Conservation (phyloP, 1,140 invertebrate species). For the Spodoptera litura region DNA sequence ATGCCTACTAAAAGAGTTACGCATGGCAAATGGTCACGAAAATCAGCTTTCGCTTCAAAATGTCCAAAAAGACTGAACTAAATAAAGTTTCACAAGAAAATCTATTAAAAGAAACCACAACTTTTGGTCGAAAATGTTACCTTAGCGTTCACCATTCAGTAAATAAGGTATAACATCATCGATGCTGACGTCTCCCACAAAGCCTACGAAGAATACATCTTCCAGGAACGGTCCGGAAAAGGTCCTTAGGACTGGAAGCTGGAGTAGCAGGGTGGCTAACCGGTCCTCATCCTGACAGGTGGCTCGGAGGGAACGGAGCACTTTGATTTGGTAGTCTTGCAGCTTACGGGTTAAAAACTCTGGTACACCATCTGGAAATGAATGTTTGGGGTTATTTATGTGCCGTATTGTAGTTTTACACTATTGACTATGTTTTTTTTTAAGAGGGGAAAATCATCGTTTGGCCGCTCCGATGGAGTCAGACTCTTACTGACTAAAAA, state of each 20-base stretch:
- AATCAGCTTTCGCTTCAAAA: too few species aligned
- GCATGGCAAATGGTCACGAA: too few species aligned
- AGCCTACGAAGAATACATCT: slow-evolving; percentile 96
- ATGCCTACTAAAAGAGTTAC: too few species aligned
- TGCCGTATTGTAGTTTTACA: too few species aligned
- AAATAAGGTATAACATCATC: slow-evolving; percentile 97
- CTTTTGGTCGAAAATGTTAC: neutral
- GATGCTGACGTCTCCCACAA: slow-evolving; percentile 96
- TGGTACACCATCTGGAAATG: slow-evolving; percentile 67
- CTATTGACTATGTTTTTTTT: too few species aligned
- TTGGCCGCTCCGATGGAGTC: too few species aligned
- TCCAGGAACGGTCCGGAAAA: slow-evolving; percentile 94
- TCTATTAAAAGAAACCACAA: too few species aligned
- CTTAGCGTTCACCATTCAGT: slow-evolving; percentile 84
- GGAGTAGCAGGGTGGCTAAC: slow-evolving; percentile 86
- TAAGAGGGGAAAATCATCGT: too few species aligned
- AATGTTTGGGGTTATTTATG: neutral
- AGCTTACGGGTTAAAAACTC: slow-evolving; percentile 72
- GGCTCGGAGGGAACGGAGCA: slow-evolving; percentile 66
- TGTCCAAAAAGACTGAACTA: too few species aligned
- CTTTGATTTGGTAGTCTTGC: slow-evolving; percentile 64
- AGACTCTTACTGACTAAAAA: too few species aligned
- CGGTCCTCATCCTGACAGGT: slow-evolving; percentile 61
- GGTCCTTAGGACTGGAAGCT: slow-evolving; percentile 92
- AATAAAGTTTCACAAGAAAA: too few species aligned